Evolutionary conservation across 2,113 vertebrate genomes (phyloP), one percentile per base, ranked within the genome.

Genomic region (Cettia cetti): DNA sequence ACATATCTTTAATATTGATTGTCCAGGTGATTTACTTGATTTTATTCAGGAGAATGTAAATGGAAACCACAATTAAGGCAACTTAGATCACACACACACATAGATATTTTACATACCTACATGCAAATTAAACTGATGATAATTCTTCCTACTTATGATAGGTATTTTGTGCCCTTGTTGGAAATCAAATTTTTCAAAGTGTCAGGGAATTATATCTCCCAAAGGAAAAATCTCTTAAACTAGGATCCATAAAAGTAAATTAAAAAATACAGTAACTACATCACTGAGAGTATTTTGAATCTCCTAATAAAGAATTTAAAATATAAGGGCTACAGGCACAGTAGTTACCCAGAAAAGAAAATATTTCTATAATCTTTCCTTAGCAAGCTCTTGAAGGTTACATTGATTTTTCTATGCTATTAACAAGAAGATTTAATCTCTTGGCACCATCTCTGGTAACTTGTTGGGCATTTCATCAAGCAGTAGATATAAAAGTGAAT

Each of bases 341-440:
- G 14, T 20, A 63, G 4, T 80, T 69, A 77, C 54, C 40, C 54
- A 4, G 37, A 47, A 82, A 30, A 80, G 45, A 68, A 86, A 90
- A 91, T 89, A 81, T 45, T 94, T 81, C 45, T 92, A 4, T 52
- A 61, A 80, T 65, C 37, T 60, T 92, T 86, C 77, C 56, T 74
- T 80, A 82, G 11, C 54, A 40, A 8, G 60, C 26, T 94, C 76
- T 69, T 72, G 50, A 74, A 77, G 65, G 76, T 74, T 70, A 9
- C 44, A 91, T 81, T 90, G 96, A 94, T 95, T 95, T 92, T 89
- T 56, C 70, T 27, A 2, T 75, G 77, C 56, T 75, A 39, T 66
- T 91, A 66, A 74, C 47, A 84, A 59, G 40, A 69, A 39, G 59
- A 47, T 86, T 75, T 92, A 87, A 94, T 89, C 77, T 82, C 77